Base-by-base conservation (phyloP, 92 coral and sea anemone genomes). In the Hydrozoanthus gracilis region DNA sequence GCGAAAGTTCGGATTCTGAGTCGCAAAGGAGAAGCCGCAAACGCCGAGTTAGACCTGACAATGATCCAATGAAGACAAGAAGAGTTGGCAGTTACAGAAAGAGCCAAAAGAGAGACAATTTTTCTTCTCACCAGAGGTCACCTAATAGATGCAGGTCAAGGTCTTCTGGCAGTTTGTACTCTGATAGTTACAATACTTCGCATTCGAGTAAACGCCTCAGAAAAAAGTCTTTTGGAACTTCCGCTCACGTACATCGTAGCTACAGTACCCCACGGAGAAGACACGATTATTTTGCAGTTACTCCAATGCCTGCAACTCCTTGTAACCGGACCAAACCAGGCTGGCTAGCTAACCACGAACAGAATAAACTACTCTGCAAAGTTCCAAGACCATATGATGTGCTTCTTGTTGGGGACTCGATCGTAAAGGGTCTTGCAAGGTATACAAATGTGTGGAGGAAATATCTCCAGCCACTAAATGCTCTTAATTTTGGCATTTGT, bases 401-500 rank as follows among this genome's bases (percentile, higher is more conserved):
- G 4, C 83, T 96, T 5, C 82, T 96, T 15, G 89, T 92, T 10
- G 99, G 99, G 4, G 99, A 96, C 70, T 96, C 99, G 4, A 92
- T 96, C 74, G 71, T 96, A 71, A 93, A 93, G 79, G 99, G 99
- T 7, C 95, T 96, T 12, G 91, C 94, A 7, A 96, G 99, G 7
- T 96, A 96, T 77, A 82, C 98, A 13, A 88, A 86, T 20, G 91
- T 96, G 14, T 96, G 99, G 99, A 88, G 83, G 77, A 91, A 87
- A 64, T 88, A 92, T 79, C 96, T 95, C 86, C 91, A 86, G 2
- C 90, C 95, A 8, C 92, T 96, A 16, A 90, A 92, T 46, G 93
- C 98, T 17, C 89, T 96, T 16, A 93, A 93, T 87, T 92, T 96
- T 88, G 99, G 99, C 64, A 87, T 96, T 27, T 94, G 98, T 15